Conservation (phyloP, 2,888 invertebrate species). For the Leptura quadrifasciata region DNA sequence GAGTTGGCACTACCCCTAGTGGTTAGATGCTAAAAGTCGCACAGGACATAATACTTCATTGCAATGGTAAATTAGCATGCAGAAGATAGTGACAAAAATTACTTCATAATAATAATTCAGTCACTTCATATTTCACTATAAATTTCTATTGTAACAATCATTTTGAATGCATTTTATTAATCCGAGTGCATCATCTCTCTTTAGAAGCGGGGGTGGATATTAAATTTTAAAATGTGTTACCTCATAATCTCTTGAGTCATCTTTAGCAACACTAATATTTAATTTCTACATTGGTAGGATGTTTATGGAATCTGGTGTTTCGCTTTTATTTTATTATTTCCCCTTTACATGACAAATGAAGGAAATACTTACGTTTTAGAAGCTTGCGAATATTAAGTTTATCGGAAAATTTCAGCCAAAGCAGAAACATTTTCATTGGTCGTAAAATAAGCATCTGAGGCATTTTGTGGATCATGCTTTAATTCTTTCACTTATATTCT, state of each 20-base stretch:
- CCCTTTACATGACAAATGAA: conserved; percentile 25
- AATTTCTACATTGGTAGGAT: background rate
- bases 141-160: background rate
- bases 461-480: background rate
- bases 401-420: too few relatives aligned
- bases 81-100: conserved; percentile 6
- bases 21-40: conserved; percentile 6
- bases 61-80: conserved; percentile 19
- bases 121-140: background rate
- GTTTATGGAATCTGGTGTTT: background rate
- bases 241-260: background rate
- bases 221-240: too few relatives aligned
- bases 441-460: background rate
- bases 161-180: background rate
- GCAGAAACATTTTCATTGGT: too few relatives aligned
- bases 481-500: background rate
- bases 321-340: conserved; percentile 4
- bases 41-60: background rate
- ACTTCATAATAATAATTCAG: background rate
- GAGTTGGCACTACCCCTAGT: conserved; percentile 37
- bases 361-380: background rate
- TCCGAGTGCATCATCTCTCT: too few relatives aligned
- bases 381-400: too few relatives aligned
- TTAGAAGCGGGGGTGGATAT: background rate
- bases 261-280: background rate